Percentiles rank a stretch among this genome's conserved stretches.
Evolutionary conservation across 2,113 vertebrate genomes (phyloP).

Genomic region (Lipophrys pholis): DNA sequence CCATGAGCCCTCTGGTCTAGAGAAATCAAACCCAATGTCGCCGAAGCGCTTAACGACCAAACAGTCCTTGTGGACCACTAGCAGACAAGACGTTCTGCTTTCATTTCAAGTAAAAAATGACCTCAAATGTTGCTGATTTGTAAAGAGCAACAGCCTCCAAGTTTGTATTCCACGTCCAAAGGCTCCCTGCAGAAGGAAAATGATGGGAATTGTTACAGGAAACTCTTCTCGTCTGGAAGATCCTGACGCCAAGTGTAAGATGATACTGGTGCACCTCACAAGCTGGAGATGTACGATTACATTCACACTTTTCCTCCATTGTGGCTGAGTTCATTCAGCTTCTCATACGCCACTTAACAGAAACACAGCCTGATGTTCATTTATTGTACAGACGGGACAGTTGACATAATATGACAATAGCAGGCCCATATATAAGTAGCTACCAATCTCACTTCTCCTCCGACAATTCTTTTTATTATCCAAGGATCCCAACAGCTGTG

Average conservation of each 20-base stretch:
- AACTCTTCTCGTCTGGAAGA: not conserved
- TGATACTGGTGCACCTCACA: too few species aligned
- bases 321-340: too few species aligned
- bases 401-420: too few species aligned
- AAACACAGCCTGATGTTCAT: too few species aligned
- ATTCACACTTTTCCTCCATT: too few species aligned
- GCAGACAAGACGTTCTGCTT: conserved; percentile 13
- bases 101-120: not conserved
- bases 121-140: not conserved
- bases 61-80: conserved; percentile 2
- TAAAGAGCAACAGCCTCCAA: not conserved
- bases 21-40: conserved; percentile 42
- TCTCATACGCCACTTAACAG: too few species aligned
- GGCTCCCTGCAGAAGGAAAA: not conserved
- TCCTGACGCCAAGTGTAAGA: not conserved
- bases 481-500: too few species aligned
- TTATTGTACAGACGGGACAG: too few species aligned
- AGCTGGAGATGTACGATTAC: too few species aligned
- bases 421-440: too few species aligned
- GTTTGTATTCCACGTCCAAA: not conserved
- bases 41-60: conserved; percentile 43
- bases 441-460: too few species aligned
- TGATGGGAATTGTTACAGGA: not conserved
- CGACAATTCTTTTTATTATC: too few species aligned
- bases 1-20: conserved; percentile 35